Conservation (phyloP, 2,113 vertebrate genomes). For the Diadophis punctatus region DNA sequence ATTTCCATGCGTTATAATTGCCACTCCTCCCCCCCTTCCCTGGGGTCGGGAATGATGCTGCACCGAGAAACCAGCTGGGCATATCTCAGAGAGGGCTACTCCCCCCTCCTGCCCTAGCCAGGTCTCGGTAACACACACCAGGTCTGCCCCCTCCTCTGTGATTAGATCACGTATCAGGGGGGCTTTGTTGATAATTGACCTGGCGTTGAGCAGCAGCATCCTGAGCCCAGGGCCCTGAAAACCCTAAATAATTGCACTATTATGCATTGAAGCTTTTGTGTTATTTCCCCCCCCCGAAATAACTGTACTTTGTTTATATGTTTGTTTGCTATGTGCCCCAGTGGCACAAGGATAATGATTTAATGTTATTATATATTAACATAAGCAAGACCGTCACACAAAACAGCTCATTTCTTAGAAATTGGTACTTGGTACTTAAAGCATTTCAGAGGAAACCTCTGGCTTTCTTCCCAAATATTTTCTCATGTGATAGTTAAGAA, state of each 20-base stretch:
- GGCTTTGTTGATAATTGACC: too few species aligned
- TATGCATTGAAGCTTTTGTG: background rate
- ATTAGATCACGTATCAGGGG: too few species aligned
- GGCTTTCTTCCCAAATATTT: slow-evolving; percentile 13
- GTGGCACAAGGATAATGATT: background rate
- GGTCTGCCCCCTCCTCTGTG: too few species aligned
- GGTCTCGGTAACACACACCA: too few species aligned
- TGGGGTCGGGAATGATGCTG: too few species aligned
- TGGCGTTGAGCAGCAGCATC: too few species aligned
- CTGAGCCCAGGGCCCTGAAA: too few species aligned
- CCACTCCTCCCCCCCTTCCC: too few species aligned
- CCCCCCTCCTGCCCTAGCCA: too few species aligned
- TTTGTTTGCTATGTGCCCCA: background rate
- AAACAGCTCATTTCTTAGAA: background rate
- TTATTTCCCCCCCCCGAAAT: accelerated
- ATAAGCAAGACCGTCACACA: accelerated
- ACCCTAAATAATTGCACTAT: background rate
- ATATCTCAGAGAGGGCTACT: too few species aligned
- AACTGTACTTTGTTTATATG: background rate
- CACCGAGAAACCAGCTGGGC: too few species aligned
- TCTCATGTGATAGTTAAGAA: slow-evolving; percentile 21
- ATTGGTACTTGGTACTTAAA: slow-evolving; percentile 24
- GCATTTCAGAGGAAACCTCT: slow-evolving; percentile 29
- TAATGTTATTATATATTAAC: background rate
- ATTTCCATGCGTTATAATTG: too few species aligned